Conservation (phyloP, 2,113 vertebrate species). For the Crotalus horridus region DNA sequence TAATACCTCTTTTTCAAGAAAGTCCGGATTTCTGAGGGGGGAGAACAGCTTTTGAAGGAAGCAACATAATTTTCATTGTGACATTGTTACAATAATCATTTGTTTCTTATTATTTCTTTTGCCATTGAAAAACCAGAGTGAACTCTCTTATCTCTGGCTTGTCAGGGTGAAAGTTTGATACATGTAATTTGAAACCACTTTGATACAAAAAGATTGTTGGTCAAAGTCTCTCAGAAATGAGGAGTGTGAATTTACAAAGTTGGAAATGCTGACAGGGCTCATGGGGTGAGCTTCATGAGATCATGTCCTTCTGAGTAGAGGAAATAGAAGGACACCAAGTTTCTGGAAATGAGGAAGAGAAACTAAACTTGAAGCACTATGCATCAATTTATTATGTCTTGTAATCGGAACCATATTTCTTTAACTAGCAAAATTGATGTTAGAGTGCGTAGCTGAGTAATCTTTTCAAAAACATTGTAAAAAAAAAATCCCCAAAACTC, state of each 20-base stretch:
- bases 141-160: neutral
- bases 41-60: neutral
- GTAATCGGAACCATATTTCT: neutral
- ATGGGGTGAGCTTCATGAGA: neutral
- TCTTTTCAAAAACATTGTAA: neutral
- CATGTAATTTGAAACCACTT: neutral
- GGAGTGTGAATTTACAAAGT: neutral
- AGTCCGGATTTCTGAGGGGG: neutral
- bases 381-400: neutral
- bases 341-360: neutral
- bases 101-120: neutral
- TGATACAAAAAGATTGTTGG: neutral
- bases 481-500: neutral
- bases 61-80: neutral
- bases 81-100: neutral
- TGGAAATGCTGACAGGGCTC: neutral
- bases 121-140: neutral
- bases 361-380: neutral
- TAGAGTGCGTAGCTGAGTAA: neutral
- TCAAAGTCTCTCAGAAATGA: neutral
- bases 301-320: neutral
- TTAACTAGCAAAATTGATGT: neutral
- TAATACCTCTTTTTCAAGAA: neutral
- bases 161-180: neutral
- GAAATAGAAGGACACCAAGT: neutral